Percentiles rank a stretch among this genome's conserved stretches.
Evolutionary conservation across 1,140 invertebrate genomes (phyloP).

Genomic region (Probaryconus sp.): DNA sequence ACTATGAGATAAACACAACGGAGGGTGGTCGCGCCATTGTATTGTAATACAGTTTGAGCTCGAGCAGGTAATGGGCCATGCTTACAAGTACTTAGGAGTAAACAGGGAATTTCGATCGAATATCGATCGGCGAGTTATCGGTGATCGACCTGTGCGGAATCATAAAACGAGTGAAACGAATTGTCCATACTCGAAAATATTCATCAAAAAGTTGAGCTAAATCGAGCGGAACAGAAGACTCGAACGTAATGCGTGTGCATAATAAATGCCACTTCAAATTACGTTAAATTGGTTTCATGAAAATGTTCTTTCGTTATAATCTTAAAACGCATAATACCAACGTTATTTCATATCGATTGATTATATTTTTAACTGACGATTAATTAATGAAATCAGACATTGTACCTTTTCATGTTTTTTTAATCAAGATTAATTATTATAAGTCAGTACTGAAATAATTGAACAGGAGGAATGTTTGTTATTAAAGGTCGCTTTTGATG

Average conservation of each 20-base stretch:
- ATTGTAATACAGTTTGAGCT: constrained; percentile 72
- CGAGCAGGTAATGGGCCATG: constrained; percentile 66
- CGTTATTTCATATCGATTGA: too few species aligned
- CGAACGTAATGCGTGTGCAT: constrained; percentile 12
- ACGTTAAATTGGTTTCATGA: too few species aligned
- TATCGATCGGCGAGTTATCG: constrained; percentile 56
- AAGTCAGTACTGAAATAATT: too few species aligned
- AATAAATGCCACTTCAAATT: background rate
- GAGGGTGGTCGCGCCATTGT: constrained; percentile 65
- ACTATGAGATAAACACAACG: constrained; percentile 29
- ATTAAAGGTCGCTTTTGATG: too few species aligned
- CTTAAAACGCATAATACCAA: too few species aligned
- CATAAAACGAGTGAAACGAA: constrained; percentile 47
- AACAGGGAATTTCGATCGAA: constrained; percentile 65
- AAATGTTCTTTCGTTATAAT: too few species aligned
- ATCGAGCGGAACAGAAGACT: constrained; percentile 13
- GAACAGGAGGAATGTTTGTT: too few species aligned
- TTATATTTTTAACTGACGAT: too few species aligned
- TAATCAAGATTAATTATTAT: too few species aligned
- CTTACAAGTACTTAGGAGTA: constrained; percentile 72
- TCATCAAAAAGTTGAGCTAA: constrained; percentile 21
- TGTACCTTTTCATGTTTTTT: too few species aligned
- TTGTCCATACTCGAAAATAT: constrained; percentile 42
- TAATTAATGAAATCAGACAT: too few species aligned
- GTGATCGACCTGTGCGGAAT: constrained; percentile 46